Percentiles rank a stretch among this genome's conserved stretches.
Conservation (phyloP, 1,140 invertebrate species). For the Papilio xuthus region DNA sequence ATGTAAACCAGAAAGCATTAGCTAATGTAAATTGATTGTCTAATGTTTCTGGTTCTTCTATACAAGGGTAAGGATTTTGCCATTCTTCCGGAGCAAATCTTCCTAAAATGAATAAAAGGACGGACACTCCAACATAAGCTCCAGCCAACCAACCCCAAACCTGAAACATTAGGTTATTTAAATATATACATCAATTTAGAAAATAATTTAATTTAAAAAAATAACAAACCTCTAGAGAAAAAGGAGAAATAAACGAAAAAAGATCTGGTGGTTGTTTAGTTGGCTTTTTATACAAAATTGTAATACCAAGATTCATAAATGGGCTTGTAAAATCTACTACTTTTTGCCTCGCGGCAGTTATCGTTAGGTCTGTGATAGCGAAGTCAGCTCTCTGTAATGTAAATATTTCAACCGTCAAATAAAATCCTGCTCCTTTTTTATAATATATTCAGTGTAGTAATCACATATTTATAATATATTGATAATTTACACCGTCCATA, state of each 20-base stretch:
- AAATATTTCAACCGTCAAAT: slow-evolving; percentile 35
- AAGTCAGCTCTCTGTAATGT: slow-evolving; percentile 89
- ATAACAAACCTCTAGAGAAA: slow-evolving; percentile 84
- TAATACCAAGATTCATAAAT: slow-evolving; percentile 95
- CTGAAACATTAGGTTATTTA: slow-evolving; percentile 57
- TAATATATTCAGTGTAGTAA: slow-evolving; percentile 14
- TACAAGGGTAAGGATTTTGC: slow-evolving; percentile 91
- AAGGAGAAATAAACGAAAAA: slow-evolving; percentile 95
- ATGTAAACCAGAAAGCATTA: slow-evolving; percentile 93
- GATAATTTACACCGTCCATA: slow-evolving; percentile 84
- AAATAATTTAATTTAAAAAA: not conserved
- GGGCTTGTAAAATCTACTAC: slow-evolving; percentile 96
- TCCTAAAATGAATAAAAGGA: slow-evolving; percentile 90
- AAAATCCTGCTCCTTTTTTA: slow-evolving; percentile 18
- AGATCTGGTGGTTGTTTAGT: slow-evolving; percentile 90
- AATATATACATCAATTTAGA: not conserved
- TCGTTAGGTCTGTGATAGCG: slow-evolving; percentile 95
- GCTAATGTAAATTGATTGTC: slow-evolving; percentile 92
- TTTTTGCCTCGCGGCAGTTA: slow-evolving; percentile 91
- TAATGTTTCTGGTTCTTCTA: slow-evolving; percentile 88
- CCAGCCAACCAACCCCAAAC: slow-evolving; percentile 92
- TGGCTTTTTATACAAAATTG: slow-evolving; percentile 92
- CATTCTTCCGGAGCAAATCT: slow-evolving; percentile 91
- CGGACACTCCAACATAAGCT: slow-evolving; percentile 89
- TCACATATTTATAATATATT: slow-evolving; percentile 44